A percentile compares a stretch with the other conserved stretches of the same genome.
Evolutionary conservation across 2,888 invertebrate genomes (phyloP).

Genomic region (Archaeoteleia sp.): DNA sequence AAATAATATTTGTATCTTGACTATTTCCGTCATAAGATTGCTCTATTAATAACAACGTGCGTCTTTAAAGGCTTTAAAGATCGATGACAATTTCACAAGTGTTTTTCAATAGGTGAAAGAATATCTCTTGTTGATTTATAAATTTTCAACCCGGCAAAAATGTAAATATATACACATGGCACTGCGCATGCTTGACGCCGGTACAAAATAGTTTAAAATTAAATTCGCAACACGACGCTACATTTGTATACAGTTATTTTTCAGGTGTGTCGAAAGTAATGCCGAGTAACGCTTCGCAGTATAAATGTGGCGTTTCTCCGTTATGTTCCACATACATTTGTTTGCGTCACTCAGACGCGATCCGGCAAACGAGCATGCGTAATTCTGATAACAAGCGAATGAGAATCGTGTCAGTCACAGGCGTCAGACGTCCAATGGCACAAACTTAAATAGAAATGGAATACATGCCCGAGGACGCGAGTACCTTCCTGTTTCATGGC

Average conservation of each 20-base stretch:
- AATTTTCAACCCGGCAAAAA: too few relatives aligned
- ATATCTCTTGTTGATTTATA: too few relatives aligned
- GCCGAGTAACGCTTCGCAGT: slow-evolving; percentile 3
- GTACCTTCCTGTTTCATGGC: slow-evolving; percentile 49
- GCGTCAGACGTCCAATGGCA: slow-evolving; percentile 59
- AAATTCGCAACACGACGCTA: slow-evolving; percentile 9
- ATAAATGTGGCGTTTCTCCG: slow-evolving; percentile 13
- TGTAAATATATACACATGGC: too few relatives aligned
- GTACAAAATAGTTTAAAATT: slow-evolving; percentile 18
- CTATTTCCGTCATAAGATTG: too few relatives aligned
- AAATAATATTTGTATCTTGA: too few relatives aligned
- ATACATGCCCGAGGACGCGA: slow-evolving; percentile 51
- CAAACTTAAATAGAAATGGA: slow-evolving; percentile 61
- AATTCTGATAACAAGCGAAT: slow-evolving; percentile 53
- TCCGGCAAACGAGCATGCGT: slow-evolving; percentile 21
- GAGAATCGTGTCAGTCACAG: slow-evolving; percentile 60
- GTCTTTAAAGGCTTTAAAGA: too few relatives aligned
- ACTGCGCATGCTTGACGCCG: too few relatives aligned
- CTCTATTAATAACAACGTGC: too few relatives aligned
- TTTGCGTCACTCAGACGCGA: slow-evolving; percentile 30
- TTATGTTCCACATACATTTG: slow-evolving; percentile 29
- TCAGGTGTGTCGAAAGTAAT: slow-evolving; percentile 7
- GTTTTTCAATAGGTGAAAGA: too few relatives aligned
- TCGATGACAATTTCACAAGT: too few relatives aligned
- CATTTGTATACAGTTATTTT: slow-evolving; percentile 13